These are phyloP conservation scores for Odontamblyopus rebecca DNA, from an alignment of 2,797 vertebrate genomes.

Conservation along the genomic window DNA sequence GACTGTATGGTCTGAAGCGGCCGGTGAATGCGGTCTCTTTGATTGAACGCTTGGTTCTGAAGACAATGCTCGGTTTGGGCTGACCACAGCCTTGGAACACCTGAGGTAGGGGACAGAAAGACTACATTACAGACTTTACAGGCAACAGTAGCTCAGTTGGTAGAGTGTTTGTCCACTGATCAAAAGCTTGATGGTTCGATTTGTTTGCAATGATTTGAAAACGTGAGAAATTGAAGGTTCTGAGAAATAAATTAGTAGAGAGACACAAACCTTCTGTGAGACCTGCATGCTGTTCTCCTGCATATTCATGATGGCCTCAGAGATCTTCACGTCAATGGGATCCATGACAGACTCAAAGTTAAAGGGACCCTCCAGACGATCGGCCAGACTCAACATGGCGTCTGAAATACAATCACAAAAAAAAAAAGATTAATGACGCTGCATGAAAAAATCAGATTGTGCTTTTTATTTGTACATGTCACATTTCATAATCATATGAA, in stretches of 20 bases:
- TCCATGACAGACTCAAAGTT: conserved; percentile 97
- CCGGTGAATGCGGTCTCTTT: conserved; percentile 83
- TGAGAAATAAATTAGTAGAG: background rate
- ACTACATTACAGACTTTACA: background rate
- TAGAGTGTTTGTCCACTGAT: too few species aligned
- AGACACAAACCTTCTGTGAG: conserved; percentile 86
- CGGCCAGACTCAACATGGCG: conserved; percentile 89
- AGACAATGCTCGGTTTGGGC: conserved; percentile 75
- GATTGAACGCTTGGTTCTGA: conserved; percentile 81
- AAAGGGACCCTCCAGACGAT: conserved; percentile 94
- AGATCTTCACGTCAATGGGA: conserved; percentile 97
- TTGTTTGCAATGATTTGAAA: background rate
- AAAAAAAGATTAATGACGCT: background rate
- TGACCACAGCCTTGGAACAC: conserved; percentile 96
- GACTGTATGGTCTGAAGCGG: conserved; percentile 91
- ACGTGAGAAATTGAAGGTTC: background rate
- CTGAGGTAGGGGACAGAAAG: conserved; percentile 57
- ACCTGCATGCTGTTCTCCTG: conserved; percentile 98
- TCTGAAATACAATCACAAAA: conserved; percentile 69
- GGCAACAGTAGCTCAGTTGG: too few species aligned
- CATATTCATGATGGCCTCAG: conserved; percentile 99
- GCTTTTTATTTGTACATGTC: background rate
- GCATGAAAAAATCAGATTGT: background rate
- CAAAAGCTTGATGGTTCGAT: too few species aligned
- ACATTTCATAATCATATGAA: too few species aligned